Evolutionary conservation across 2,113 vertebrate species (phyloP).

Genomic region (Cygnus atratus): DNA sequence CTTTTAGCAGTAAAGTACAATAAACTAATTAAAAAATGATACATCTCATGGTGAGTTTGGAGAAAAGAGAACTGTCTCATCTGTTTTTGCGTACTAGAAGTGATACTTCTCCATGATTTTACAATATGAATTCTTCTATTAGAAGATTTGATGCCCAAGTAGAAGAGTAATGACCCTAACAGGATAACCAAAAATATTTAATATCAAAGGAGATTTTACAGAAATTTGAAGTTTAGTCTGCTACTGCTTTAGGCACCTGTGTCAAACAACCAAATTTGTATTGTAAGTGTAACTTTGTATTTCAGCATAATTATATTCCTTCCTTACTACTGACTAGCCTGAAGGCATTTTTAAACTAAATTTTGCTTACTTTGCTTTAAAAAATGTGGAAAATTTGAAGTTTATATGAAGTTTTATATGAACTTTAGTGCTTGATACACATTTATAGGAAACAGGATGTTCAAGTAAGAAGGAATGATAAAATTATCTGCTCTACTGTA

Average conservation of each 20-base stretch:
- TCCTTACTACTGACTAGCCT: neutral
- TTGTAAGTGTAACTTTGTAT: neutral
- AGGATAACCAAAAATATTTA: neutral
- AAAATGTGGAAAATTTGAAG: neutral
- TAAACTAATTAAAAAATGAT: neutral
- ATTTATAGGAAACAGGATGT: neutral
- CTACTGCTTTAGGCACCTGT: neutral
- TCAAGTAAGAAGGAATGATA: neutral
- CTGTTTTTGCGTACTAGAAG: neutral
- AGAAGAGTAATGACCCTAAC: neutral
- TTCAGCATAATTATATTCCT: neutral
- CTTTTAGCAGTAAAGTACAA: neutral
- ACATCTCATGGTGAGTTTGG: neutral
- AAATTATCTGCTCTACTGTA: neutral
- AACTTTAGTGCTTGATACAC: neutral
- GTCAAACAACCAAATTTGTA: neutral
- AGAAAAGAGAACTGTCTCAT: neutral
- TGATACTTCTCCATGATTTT: neutral
- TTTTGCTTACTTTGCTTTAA: neutral
- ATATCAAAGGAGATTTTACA: neutral
- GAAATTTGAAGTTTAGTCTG: neutral
- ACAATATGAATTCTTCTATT: neutral
- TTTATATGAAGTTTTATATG: too few species aligned
- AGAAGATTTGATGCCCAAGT: neutral
- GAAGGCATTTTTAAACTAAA: neutral